These are phyloP conservation scores for Atherix ibis DNA, from an alignment of 2,888 invertebrate species.

Conservation along the genomic window DNA sequence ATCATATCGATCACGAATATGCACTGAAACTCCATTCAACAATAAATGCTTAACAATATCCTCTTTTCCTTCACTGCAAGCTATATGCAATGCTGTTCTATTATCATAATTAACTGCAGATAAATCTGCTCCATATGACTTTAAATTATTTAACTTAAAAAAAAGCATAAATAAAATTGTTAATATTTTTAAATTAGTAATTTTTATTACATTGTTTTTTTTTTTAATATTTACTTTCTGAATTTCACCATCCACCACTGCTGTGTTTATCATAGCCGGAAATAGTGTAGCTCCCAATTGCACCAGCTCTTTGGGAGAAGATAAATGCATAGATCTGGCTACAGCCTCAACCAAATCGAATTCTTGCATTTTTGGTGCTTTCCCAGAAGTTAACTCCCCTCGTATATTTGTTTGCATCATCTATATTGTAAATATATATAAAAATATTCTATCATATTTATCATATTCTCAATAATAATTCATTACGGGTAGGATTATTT, in stretches of 20 bases:
- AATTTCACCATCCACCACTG: slow-evolving; percentile 39
- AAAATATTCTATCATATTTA: slow-evolving; percentile 1
- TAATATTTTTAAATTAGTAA: too few relatives aligned
- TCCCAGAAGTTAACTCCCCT: slow-evolving; percentile 54
- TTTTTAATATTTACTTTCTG: slow-evolving; percentile 36
- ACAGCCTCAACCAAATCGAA: slow-evolving; percentile 43
- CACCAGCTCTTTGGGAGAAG: slow-evolving; percentile 38
- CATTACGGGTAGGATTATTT: too few relatives aligned
- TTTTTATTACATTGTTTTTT: too few relatives aligned
- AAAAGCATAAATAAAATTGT: neutral
- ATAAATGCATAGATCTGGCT: slow-evolving; percentile 38
- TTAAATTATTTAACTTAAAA: slow-evolving; percentile 23
- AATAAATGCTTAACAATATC: slow-evolving; percentile 56
- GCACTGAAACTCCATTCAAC: slow-evolving; percentile 66
- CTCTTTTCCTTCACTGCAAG: slow-evolving; percentile 52
- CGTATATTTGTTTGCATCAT: slow-evolving; percentile 64
- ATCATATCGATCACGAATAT: slow-evolving; percentile 53
- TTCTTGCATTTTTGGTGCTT: slow-evolving; percentile 26
- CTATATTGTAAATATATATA: slow-evolving; percentile 33
- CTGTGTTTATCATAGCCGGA: slow-evolving; percentile 51
- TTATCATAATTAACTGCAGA: slow-evolving; percentile 57
- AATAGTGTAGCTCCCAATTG: slow-evolving; percentile 44
- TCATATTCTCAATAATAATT: too few relatives aligned
- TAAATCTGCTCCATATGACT: slow-evolving; percentile 52
- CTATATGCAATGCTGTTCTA: slow-evolving; percentile 66